Evolutionary conservation across 2,797 vertebrate genomes (phyloP).

Genomic region (Iguana delicatissima): DNA sequence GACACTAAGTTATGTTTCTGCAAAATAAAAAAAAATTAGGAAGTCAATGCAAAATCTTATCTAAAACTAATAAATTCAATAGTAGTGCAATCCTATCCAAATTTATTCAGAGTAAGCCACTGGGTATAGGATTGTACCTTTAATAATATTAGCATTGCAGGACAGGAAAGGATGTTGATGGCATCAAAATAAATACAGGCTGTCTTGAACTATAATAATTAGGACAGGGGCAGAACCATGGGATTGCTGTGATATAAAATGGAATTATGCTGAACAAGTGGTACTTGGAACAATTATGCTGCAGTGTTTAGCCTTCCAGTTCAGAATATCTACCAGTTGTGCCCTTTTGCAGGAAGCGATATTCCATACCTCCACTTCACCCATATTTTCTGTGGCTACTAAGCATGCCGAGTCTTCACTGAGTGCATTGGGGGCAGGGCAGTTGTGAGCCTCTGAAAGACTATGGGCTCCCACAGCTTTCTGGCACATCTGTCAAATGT

Average conservation of each 20-base stretch:
- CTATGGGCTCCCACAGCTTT: not conserved
- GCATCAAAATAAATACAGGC: not conserved
- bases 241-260: not conserved
- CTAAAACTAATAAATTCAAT: conserved; percentile 50
- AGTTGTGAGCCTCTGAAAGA: no score
- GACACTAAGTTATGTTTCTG: conserved; percentile 71
- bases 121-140: not conserved
- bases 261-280: not conserved
- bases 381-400: not conserved
- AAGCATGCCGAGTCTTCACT: not conserved
- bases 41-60: conserved; percentile 41
- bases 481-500: no score
- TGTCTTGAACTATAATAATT: conserved; percentile 42
- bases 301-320: not conserved
- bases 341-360: not conserved
- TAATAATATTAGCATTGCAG: conserved; percentile 3
- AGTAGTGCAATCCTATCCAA: not conserved
- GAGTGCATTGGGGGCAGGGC: not conserved
- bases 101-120: not conserved
- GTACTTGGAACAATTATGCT: not conserved
- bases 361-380: not conserved
- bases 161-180: conserved; percentile 35
- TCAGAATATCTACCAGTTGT: not conserved
- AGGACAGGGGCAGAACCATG: conserved; percentile 8
- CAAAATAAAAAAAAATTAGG: not conserved